Conservation (phyloP, 2,888 invertebrate species). For the Aleiodes leptofemur region DNA sequence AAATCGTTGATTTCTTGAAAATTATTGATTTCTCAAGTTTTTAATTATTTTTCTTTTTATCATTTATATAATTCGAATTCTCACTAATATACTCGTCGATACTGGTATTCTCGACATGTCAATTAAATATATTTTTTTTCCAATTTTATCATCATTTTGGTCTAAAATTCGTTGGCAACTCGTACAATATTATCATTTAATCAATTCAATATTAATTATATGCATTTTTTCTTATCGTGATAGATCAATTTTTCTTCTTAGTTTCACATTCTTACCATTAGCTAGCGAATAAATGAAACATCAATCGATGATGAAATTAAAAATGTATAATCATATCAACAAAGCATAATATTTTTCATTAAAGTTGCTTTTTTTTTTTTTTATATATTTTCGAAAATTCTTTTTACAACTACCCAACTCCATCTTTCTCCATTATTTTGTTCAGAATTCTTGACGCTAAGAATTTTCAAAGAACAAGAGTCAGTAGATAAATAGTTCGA, state of each 20-base stretch:
- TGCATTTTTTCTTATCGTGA: not conserved
- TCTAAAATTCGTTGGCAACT: slow-evolving; percentile 51
- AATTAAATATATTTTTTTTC: not conserved
- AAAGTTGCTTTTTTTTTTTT: slow-evolving; percentile 46
- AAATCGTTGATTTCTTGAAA: too few relatives aligned
- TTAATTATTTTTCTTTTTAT: slow-evolving; percentile 19
- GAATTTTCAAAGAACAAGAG: slow-evolving; percentile 34
- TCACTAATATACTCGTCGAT: slow-evolving; percentile 32
- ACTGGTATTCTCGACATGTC: slow-evolving; percentile 33
- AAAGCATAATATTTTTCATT: slow-evolving; percentile 56
- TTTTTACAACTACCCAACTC: slow-evolving; percentile 25
- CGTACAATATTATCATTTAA: slow-evolving; percentile 32
- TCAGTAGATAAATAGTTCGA: slow-evolving; percentile 27
- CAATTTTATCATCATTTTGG: slow-evolving; percentile 19
- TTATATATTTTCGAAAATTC: slow-evolving; percentile 41
- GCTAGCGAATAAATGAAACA: slow-evolving; percentile 58
- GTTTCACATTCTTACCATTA: slow-evolving; percentile 12
- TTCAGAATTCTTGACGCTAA: slow-evolving; percentile 9
- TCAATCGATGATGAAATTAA: slow-evolving; percentile 58
- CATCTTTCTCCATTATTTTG: not conserved
- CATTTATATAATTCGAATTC: slow-evolving; percentile 26
- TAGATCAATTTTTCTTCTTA: not conserved
- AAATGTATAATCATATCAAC: slow-evolving; percentile 57
- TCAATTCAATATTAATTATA: slow-evolving; percentile 18
- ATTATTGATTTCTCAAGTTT: not conserved